Percentiles rank a stretch among this genome's conserved stretches.
Conservation (phyloP, 2,888 invertebrate genomes). For the Nomada ferruginata region DNA sequence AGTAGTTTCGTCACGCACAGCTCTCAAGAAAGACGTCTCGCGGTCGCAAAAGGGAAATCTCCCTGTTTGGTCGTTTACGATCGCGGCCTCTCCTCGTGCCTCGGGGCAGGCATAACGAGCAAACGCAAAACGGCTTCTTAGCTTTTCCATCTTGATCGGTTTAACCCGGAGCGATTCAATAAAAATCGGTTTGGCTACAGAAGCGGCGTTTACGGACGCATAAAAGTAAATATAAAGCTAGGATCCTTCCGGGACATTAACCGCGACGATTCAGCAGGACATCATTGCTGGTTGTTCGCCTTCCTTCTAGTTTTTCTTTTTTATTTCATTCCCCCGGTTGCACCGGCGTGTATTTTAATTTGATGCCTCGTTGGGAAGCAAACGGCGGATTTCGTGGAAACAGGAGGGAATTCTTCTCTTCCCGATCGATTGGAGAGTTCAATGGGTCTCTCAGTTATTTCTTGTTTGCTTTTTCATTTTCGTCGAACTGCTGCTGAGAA, state of each 20-base stretch:
- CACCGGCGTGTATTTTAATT: slow-evolving; percentile 8
- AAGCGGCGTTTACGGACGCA: slow-evolving; percentile 78
- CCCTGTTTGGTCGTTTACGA: slow-evolving; percentile 75
- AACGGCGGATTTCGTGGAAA: neutral
- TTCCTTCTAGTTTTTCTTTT: neutral
- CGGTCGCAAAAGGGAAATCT: slow-evolving; percentile 37
- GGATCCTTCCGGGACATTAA: slow-evolving; percentile 81
- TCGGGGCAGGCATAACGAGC: slow-evolving; percentile 73
- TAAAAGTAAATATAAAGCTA: slow-evolving; percentile 82
- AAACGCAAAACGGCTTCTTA: slow-evolving; percentile 80
- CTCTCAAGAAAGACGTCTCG: slow-evolving; percentile 58
- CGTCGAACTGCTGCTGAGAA: no score
- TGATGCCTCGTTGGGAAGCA: slow-evolving; percentile 1
- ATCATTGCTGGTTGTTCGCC: slow-evolving; percentile 21
- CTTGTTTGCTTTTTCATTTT: no score
- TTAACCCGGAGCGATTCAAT: slow-evolving; percentile 80
- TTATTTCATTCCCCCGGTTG: neutral
- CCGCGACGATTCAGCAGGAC: slow-evolving; percentile 43
- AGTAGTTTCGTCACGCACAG: slow-evolving; percentile 71
- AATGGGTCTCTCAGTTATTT: neutral
- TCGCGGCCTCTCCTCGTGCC: slow-evolving; percentile 40
- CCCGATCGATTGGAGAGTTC: neutral
- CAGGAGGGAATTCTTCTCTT: no score
- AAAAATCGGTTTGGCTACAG: slow-evolving; percentile 72
- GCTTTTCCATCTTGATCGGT: slow-evolving; percentile 83